Percentiles rank a stretch among this genome's conserved stretches.
Conservation (phyloP, 2,888 invertebrate species). For the Tromatobia lineatoria region DNA sequence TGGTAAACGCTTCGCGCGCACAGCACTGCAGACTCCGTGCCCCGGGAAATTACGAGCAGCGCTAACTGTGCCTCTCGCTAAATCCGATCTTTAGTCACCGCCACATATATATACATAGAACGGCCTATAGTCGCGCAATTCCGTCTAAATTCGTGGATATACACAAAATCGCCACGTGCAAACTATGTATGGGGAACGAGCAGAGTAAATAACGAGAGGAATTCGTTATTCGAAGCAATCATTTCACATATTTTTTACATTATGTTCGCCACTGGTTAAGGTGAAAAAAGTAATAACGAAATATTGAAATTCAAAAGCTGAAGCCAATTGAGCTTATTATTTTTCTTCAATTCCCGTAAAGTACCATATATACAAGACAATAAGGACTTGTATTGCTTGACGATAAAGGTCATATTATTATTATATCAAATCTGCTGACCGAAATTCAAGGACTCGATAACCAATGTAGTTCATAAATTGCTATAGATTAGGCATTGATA, state of each 20-base stretch:
- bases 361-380: no score
- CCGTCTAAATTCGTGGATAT: not conserved
- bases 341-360: no score
- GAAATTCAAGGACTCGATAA: not conserved
- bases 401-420: no score
- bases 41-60: constrained; percentile 41
- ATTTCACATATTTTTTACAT: no score
- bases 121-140: not conserved
- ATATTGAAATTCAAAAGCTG: no score
- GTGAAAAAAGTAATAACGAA: no score
- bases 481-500: not conserved
- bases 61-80: constrained; percentile 46
- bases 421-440: no score
- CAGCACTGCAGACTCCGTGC: constrained; percentile 14
- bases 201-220: constrained; percentile 22
- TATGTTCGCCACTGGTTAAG: no score
- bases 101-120: constrained; percentile 8
- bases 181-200: not conserved
- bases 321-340: no score
- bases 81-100: constrained; percentile 47
- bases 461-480: no score
- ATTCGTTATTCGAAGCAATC: no score
- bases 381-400: no score
- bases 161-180: not conserved
- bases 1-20: constrained; percentile 45